These are phyloP conservation scores for Melanotaenia parkinsoni DNA, from an alignment of 2,797 vertebrate genomes.

Conservation along the genomic window DNA sequence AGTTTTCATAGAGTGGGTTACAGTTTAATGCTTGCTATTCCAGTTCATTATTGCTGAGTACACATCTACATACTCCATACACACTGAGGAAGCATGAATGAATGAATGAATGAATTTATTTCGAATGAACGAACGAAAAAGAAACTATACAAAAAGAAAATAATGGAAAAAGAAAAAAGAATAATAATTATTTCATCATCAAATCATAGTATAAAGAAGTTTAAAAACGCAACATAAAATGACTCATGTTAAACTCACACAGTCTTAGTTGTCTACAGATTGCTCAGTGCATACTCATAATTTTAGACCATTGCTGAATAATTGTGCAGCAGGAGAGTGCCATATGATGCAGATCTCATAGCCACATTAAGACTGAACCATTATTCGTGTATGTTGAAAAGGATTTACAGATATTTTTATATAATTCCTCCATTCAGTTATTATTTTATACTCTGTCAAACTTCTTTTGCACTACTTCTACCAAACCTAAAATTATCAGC, in stretches of 20 bases:
- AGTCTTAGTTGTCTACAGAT: conserved; percentile 27
- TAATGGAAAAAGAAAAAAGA: too few relatives aligned
- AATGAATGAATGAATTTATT: too few relatives aligned
- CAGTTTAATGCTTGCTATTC: conserved; percentile 13
- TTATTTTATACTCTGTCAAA: conserved; percentile 19
- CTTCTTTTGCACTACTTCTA: conserved; percentile 18
- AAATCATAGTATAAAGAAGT: too few relatives aligned
- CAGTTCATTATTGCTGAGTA: conserved; percentile 21
- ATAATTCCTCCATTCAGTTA: conserved; percentile 6
- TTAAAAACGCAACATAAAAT: conserved; percentile 12
- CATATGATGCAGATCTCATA: not conserved
- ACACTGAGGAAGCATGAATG: conserved; percentile 18
- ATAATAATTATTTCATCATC: too few relatives aligned
- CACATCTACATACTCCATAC: conserved; percentile 11
- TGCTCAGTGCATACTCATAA: conserved; percentile 14
- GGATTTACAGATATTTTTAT: conserved; percentile 10
- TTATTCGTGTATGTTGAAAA: not conserved
- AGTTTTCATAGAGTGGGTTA: conserved; percentile 6
- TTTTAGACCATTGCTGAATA: conserved; percentile 33
- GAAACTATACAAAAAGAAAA: too few relatives aligned
- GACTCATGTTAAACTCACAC: conserved; percentile 30
- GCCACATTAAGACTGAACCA: not conserved
- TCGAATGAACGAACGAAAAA: too few relatives aligned
- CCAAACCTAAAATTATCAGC: conserved; percentile 26
- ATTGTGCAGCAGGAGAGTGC: not conserved